These are phyloP conservation scores for Pseudorectes ferrugineus DNA, from an alignment of 2,113 vertebrate genomes.

Conservation along the genomic window DNA sequence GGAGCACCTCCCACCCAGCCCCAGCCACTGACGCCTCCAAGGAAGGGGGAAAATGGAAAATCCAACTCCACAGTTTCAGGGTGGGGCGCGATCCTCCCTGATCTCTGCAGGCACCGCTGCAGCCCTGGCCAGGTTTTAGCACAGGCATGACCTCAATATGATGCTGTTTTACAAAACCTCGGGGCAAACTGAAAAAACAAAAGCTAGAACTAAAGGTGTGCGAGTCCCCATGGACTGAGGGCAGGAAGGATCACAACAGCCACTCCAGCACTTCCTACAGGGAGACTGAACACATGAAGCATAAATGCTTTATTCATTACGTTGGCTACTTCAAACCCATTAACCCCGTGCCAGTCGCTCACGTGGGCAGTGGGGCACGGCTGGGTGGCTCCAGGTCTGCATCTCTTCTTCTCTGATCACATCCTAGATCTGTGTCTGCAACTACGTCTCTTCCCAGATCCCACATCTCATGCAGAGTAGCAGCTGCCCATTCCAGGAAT, in stretches of 20 bases:
- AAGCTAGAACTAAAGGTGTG: not conserved
- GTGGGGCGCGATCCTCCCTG: not conserved
- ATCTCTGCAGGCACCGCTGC: not conserved
- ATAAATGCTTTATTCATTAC: not conserved
- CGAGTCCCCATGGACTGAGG: not conserved
- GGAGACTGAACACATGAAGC: not conserved
- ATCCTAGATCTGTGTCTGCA: not conserved
- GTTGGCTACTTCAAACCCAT: not conserved
- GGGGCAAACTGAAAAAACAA: not conserved
- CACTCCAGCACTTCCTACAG: not conserved
- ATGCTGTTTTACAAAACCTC: not conserved
- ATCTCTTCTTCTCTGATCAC: not conserved
- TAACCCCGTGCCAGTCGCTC: not conserved
- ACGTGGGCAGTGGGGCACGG: rapidly evolving
- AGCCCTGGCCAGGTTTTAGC: not conserved
- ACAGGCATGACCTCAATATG: rapidly evolving
- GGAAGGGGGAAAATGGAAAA: not conserved
- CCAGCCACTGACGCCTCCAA: not conserved
- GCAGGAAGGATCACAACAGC: not conserved
- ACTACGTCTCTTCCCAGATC: not conserved
- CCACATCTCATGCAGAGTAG: not conserved
- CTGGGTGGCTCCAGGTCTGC: not conserved
- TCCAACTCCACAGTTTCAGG: not conserved
- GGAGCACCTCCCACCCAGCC: not conserved
- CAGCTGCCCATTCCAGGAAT: not conserved